Conservation (phyloP, 37 sponge, comb jelly and placozoan species). For the Theonella swinhoei region DNA sequence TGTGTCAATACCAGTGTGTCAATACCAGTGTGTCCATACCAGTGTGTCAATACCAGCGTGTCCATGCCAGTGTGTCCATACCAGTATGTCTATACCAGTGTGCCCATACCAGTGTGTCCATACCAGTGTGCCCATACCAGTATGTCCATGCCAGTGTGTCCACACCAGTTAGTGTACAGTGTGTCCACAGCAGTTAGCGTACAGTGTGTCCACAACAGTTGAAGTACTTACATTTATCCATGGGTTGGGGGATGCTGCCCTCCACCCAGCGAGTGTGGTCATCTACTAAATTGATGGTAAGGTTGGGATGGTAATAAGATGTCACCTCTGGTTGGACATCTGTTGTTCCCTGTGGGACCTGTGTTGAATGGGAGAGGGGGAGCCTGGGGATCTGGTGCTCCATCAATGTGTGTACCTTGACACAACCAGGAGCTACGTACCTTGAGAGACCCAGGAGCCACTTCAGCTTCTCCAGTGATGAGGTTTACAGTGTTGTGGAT, state of each 20-base stretch:
- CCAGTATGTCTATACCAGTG: too few species aligned
- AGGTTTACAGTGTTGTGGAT: slow-evolving; percentile 91
- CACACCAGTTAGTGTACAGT: too few species aligned
- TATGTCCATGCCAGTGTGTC: too few species aligned
- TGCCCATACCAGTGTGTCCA: too few species aligned
- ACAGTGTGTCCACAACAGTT: too few species aligned
- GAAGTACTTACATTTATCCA: slow-evolving; percentile 88
- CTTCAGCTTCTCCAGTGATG: slow-evolving; percentile 87
- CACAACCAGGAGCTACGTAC: background rate
- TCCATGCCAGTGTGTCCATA: too few species aligned
- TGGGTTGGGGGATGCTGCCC: slow-evolving; percentile 82
- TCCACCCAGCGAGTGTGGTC: slow-evolving; percentile 79
- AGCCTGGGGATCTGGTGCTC: background rate
- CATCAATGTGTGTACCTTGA: too few species aligned
- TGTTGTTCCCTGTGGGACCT: slow-evolving; percentile 18
- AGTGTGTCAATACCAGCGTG: too few species aligned
- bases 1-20: too few species aligned
- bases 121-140: too few species aligned
- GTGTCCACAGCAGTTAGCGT: too few species aligned
- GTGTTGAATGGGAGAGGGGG: slow-evolving; percentile 23
- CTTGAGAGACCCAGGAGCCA: slow-evolving; percentile 65
- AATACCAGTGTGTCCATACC: too few species aligned
- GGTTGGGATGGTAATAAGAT: slow-evolving; percentile 95
- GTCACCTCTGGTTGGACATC: slow-evolving; percentile 63
- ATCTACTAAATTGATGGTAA: slow-evolving; percentile 89